Percentiles rank a stretch among this genome's conserved stretches.
These are phyloP conservation scores for Drosophila arawakana DNA, from an alignment of 1,140 invertebrate species.

Conservation along the genomic window DNA sequence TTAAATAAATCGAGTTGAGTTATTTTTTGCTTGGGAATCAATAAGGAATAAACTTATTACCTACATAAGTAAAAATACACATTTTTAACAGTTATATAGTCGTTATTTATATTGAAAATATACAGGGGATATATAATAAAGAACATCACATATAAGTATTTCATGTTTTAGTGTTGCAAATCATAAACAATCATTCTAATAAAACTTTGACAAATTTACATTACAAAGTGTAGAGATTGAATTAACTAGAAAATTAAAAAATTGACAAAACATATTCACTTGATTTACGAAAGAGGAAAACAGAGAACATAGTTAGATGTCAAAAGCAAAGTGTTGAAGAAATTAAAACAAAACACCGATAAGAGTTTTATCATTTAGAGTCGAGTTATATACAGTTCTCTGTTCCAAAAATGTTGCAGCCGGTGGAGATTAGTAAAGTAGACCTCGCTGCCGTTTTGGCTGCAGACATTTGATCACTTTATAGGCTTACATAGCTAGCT, in stretches of 20 bases:
- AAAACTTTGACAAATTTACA: constrained; percentile 17
- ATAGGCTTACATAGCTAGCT: constrained; percentile 36
- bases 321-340: constrained; percentile 6
- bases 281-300: not conserved
- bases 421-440: not conserved
- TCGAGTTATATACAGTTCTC: constrained; percentile 42
- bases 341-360: constrained; percentile 48
- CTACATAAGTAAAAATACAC: not conserved
- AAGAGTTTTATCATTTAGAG: constrained; percentile 34
- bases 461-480: constrained; percentile 40
- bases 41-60: not conserved
- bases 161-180: constrained; percentile 43
- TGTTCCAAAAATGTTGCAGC: not conserved
- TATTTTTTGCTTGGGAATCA: too few species aligned
- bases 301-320: not conserved
- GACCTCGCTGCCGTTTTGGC: not conserved
- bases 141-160: constrained; percentile 73
- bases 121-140: constrained; percentile 67
- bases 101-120: constrained; percentile 57
- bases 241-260: constrained; percentile 4
- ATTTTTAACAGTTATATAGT: constrained; percentile 52
- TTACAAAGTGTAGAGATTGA: constrained; percentile 10
- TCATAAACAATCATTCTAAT: constrained; percentile 40
- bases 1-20: constrained; percentile 16
- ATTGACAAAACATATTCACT: constrained; percentile 4